phyloP scores from a whole-genome alignment of 1,140 invertebrate genomes.

The Akabosia matsudoensis region DNA sequence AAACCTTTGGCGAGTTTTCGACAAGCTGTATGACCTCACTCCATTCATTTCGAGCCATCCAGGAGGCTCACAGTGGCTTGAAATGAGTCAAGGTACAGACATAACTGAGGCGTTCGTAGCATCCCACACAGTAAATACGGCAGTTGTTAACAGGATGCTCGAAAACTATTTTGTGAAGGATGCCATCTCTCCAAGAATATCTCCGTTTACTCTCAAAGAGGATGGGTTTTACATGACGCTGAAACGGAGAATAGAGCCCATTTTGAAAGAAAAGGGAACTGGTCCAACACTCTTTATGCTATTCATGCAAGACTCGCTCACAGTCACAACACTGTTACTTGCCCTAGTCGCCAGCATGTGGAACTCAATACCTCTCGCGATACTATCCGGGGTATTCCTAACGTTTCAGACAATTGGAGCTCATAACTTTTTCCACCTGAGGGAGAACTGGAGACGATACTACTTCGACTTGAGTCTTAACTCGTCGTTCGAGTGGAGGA shows the following conservation, averaged over 20 bases:
- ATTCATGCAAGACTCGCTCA: conserved; percentile 45
- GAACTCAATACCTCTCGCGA: conserved; percentile 11
- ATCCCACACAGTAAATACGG: not conserved
- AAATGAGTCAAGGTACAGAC: conserved; percentile 47
- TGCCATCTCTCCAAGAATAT: conserved; percentile 47
- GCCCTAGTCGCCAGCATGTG: conserved; percentile 1
- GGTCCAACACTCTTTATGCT: conserved; percentile 39
- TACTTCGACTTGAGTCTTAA: conserved; percentile 68
- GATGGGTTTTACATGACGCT: conserved; percentile 45
- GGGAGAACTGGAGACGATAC: conserved; percentile 77
- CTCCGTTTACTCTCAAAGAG: conserved; percentile 44
- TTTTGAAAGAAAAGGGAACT: conserved; percentile 44
- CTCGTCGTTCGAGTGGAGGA: conserved; percentile 68
- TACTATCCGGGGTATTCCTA: conserved; percentile 58
- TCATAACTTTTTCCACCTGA: conserved; percentile 80
- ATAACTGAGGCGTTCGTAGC: conserved; percentile 36
- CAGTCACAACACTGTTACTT: conserved; percentile 33
- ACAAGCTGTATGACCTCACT: conserved; percentile 49
- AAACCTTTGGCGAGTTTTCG: conserved; percentile 48
- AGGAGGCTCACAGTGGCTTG: conserved; percentile 48
- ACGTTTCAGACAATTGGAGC: conserved; percentile 59
- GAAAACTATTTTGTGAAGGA: conserved; percentile 47
- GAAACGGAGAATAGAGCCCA: not conserved
- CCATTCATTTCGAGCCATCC: conserved; percentile 48
- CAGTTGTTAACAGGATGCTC: not conserved